A percentile compares a stretch with the other conserved stretches of the same genome.
Evolutionary conservation across 2,113 vertebrate genomes (phyloP).

Genomic region (Bubo scandiacus): DNA sequence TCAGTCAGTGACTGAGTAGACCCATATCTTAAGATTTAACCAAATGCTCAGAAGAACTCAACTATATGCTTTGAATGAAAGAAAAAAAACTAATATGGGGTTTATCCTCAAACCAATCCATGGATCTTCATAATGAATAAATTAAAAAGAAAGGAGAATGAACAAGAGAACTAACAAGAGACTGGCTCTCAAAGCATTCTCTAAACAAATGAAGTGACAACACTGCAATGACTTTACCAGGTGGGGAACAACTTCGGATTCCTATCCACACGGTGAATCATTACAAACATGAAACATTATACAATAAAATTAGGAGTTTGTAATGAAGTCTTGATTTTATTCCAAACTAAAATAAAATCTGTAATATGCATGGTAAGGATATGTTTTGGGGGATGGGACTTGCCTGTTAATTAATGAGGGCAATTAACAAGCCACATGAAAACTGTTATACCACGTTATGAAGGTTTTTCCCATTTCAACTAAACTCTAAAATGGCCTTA

Average conservation of each 20-base stretch:
- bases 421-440: background rate
- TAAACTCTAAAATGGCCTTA: background rate
- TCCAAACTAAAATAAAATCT: background rate
- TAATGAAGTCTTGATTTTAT: background rate
- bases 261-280: fast-evolving
- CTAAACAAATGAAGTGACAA: background rate
- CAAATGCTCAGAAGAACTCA: background rate
- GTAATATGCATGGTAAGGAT: background rate
- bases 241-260: background rate
- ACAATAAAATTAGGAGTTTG: background rate
- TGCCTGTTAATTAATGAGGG: background rate
- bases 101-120: background rate
- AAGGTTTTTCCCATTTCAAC: background rate
- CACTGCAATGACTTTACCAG: background rate
- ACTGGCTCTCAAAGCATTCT: background rate
- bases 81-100: background rate
- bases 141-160: background rate
- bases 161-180: background rate
- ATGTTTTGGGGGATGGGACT: background rate
- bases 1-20: background rate
- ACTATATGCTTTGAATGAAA: background rate
- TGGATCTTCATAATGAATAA: background rate
- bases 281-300: background rate
- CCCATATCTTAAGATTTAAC: background rate
- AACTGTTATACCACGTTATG: background rate